Base-by-base conservation (phyloP, 2,113 vertebrate genomes). In the Elanus axillaris region DNA sequence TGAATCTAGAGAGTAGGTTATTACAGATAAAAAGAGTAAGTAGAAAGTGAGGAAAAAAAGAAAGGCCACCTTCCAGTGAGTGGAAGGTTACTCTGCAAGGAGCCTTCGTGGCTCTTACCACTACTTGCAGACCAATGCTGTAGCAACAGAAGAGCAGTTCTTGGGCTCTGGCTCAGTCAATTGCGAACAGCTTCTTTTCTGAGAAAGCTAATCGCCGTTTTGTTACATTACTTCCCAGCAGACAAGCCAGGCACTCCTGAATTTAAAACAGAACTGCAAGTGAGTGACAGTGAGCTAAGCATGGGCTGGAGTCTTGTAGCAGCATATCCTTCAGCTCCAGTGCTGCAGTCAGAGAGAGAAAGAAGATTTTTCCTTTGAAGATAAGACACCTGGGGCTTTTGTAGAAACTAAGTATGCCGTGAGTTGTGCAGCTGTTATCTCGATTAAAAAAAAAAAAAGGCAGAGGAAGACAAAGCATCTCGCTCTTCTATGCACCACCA, bases 361-460 rank as follows among this genome's bases (percentile, higher is more conserved):
- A 56, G 55, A 38, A 68, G 66, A 63, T 80, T 76, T 73, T 92
- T 69, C n/a, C 72, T 95, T 96, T 90, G 88, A 95, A 92, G 72
- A 83, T 93, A 74, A 96, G 74, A 71, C 87, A 94, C 69, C 72
- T 82, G 89, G 64, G 68, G 60, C 63, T 94, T 95, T 68, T 82
- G 48, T 85, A 73, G 71, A 77, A 91, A 73, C n/a, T 18, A 34
- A 43, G 22, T 79, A 48, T 29, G 80, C 47, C 29, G 40, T 1
- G 3, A 40, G 72, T 86, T 59, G 52, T 55, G 77, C 75, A 82
- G 66, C 85, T 90, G 52, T 59, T 93, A 69, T 23, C 21, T 17
- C 11, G 1, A 31, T 63, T 40, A 10, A 26, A 56, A 68, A 76
- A 48, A 23, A 48, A 58, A 55, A 47, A n/a, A 48, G 19, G 13